A percentile compares a stretch with the other conserved stretches of the same genome.
Evolutionary conservation across 2,888 invertebrate species (phyloP).

Genomic region (Acanthoscelides obtectus): DNA sequence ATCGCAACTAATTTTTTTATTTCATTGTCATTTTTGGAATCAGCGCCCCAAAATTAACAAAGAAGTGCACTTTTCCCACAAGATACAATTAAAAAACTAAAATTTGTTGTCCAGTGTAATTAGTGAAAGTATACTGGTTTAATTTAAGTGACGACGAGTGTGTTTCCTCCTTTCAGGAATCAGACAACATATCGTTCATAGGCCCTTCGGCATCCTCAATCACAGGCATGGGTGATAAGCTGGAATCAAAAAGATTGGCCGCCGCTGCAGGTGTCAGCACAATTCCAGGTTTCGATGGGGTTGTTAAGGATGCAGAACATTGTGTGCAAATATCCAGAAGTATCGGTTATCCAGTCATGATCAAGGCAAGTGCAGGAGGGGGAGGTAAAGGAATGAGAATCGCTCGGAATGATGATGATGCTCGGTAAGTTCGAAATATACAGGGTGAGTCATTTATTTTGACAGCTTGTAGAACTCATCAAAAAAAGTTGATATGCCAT

Average conservation of each 20-base stretch:
- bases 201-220: slow-evolving; percentile 59
- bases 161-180: slow-evolving; percentile 43
- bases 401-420: slow-evolving; percentile 59
- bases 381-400: slow-evolving; percentile 68
- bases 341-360: slow-evolving; percentile 67
- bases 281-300: slow-evolving; percentile 54
- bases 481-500: too few relatives aligned
- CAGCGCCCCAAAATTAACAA: too few relatives aligned
- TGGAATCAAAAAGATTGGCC: slow-evolving; percentile 61
- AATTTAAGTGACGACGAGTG: too few relatives aligned
- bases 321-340: slow-evolving; percentile 55
- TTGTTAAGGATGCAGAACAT: slow-evolving; percentile 51
- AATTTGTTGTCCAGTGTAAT: too few relatives aligned
- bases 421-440: slow-evolving; percentile 47
- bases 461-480: background rate
- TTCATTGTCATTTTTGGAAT: too few relatives aligned
- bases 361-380: slow-evolving; percentile 67
- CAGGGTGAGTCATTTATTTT: background rate
- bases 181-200: slow-evolving; percentile 54
- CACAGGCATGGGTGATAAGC: slow-evolving; percentile 63
- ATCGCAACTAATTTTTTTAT: too few relatives aligned
- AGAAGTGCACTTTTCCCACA: too few relatives aligned
- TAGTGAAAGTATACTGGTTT: too few relatives aligned
- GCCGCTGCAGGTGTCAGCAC: slow-evolving; percentile 57
- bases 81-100: too few relatives aligned